Evolutionary conservation across 35 echinoderm and acorn worm species (phyloP).

Genomic region (Anneissia japonica): DNA sequence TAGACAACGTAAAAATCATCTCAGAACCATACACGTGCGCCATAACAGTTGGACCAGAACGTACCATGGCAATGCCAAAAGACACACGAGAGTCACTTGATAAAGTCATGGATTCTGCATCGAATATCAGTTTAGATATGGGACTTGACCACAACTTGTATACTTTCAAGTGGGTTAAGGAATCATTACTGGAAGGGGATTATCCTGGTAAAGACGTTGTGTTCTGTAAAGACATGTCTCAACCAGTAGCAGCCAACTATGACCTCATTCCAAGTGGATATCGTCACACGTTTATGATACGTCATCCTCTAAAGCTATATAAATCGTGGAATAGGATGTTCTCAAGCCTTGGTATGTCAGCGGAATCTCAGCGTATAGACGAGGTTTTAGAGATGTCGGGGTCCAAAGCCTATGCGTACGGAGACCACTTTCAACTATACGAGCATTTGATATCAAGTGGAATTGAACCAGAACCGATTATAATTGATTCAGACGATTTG

Average conservation of each 20-base stretch:
- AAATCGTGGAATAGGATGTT: conserved; percentile 11
- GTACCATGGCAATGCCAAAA: background rate
- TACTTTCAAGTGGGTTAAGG: background rate
- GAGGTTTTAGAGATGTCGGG: background rate
- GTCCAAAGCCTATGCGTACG: background rate
- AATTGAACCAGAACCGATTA: conserved; percentile 25
- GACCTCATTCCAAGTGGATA: conserved; percentile 9
- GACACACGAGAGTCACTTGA: background rate
- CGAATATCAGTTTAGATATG: background rate
- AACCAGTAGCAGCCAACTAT: background rate
- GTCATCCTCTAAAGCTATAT: conserved; percentile 20
- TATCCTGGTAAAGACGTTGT: conserved; percentile 28
- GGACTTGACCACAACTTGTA: background rate
- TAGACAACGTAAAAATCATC: background rate
- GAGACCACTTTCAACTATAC: background rate
- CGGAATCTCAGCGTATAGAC: background rate
- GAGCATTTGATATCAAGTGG: background rate
- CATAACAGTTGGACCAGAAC: background rate
- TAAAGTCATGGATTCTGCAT: background rate
- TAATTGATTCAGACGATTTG: conserved; percentile 43
- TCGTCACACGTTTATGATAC: conserved; percentile 22
- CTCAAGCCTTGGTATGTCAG: background rate
- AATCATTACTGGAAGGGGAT: background rate
- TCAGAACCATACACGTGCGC: background rate
- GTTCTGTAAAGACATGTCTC: conserved; percentile 20